Conservation (phyloP, 2,113 vertebrate genomes). For the Pituophis catenifer region DNA sequence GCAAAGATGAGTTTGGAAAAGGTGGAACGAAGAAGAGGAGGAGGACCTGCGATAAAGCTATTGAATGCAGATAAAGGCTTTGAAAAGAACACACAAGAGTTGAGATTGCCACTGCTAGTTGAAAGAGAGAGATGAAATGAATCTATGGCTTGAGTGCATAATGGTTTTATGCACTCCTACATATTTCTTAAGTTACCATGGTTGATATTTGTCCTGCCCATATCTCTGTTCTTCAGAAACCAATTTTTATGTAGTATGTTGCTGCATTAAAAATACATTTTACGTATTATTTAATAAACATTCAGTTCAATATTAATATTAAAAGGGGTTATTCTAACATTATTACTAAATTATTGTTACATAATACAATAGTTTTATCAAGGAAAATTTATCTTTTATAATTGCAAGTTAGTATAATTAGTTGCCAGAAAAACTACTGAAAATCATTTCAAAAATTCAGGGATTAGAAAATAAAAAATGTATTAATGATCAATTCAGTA, state of each 20-base stretch:
- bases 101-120: neutral
- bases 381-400: conserved; percentile 32
- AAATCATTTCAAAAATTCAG: conserved; percentile 50
- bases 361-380: neutral
- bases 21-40: neutral
- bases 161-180: neutral
- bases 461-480: conserved; percentile 35
- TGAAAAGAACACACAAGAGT: neutral
- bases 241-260: neutral
- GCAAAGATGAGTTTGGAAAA: neutral
- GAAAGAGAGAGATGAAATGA: neutral
- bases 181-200: neutral
- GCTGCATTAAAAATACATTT: neutral
- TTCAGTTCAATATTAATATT: conserved; percentile 13
- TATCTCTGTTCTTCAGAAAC: neutral
- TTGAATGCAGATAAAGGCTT: neutral
- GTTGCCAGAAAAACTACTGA: conserved; percentile 21
- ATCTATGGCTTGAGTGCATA: neutral
- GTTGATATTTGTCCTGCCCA: neutral
- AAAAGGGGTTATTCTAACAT: neutral
- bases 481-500: conserved; percentile 57
- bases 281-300: neutral
- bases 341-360: neutral
- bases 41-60: neutral
- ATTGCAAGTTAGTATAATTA: conserved; percentile 39